Conservation (phyloP, 2,888 invertebrate species). For the Pyrocoelia pectoralis region DNA sequence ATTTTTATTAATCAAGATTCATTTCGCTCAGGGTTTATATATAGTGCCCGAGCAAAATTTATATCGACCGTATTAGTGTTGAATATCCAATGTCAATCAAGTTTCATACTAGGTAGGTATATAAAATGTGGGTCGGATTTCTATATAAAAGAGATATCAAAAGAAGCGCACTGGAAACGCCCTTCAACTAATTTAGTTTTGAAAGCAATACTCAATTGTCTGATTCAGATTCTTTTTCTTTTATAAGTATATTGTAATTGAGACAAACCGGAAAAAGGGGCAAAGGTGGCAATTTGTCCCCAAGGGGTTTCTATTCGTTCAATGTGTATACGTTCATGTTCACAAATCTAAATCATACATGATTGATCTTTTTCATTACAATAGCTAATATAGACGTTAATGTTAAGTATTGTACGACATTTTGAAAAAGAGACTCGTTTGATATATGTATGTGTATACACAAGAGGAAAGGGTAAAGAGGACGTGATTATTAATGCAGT, state of each 20-base stretch:
- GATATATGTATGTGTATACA: conserved; percentile 27
- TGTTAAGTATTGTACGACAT: not conserved
- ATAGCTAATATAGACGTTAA: conserved; percentile 1
- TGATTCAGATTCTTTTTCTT: conserved; percentile 17
- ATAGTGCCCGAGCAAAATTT: conserved; percentile 7
- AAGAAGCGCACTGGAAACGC: conserved; percentile 19
- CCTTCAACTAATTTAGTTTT: conserved; percentile 22
- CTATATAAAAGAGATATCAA: conserved; percentile 22
- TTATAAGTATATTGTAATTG: conserved; percentile 22
- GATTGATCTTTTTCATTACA: conserved; percentile 19
- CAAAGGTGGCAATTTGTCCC: conserved; percentile 41
- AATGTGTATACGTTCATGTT: not conserved
- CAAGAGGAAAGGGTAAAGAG: conserved; percentile 36
- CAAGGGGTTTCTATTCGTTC: conserved; percentile 23
- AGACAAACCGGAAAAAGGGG: conserved; percentile 36
- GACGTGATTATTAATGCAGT: conserved; percentile 47
- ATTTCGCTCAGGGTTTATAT: conserved; percentile 16
- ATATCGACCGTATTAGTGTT: conserved; percentile 1
- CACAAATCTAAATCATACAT: conserved; percentile 16
- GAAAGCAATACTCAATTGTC: conserved; percentile 22
- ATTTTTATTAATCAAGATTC: conserved; percentile 44
- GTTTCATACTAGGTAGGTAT: conserved; percentile 13
- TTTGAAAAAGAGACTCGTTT: conserved; percentile 16
- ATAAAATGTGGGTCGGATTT: conserved; percentile 1
- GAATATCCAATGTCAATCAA: conserved; percentile 22